Conservation (phyloP, 2,888 invertebrate genomes). For the Lycaena phlaeas region DNA sequence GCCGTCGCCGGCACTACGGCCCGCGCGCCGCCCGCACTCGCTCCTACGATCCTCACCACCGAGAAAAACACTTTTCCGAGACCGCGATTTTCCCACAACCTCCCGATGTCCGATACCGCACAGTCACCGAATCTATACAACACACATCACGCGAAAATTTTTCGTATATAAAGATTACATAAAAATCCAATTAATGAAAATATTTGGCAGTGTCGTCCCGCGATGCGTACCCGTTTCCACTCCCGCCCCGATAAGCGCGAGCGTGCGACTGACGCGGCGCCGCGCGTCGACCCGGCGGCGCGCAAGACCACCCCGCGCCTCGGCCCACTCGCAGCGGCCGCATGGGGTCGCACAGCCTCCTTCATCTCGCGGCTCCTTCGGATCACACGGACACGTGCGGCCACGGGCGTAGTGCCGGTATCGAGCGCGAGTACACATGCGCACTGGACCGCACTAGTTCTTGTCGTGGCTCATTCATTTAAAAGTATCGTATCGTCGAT, state of each 20-base stretch:
- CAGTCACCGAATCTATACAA: constrained; percentile 15
- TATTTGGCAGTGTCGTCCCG: constrained; percentile 23
- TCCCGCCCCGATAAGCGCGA: constrained; percentile 44
- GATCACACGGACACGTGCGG: constrained; percentile 31
- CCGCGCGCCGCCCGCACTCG: constrained; percentile 32
- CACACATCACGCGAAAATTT: constrained; percentile 5
- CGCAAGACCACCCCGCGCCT: constrained; percentile 33
- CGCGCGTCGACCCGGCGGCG: constrained; percentile 20
- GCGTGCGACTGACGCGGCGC: constrained; percentile 47
- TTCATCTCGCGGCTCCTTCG: constrained; percentile 33
- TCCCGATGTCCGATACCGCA: constrained; percentile 31
- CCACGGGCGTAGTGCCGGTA: constrained; percentile 57
- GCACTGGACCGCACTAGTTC: constrained; percentile 38
- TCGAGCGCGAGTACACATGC: constrained; percentile 66
- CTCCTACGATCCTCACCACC: constrained; percentile 43
- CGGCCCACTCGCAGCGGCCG: constrained; percentile 19
- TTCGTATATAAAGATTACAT: constrained; percentile 23
- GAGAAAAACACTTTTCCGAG: constrained; percentile 61
- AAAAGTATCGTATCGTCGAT: constrained; percentile 35
- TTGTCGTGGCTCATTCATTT: constrained; percentile 54
- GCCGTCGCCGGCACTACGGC: constrained; percentile 46
- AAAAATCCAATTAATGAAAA: constrained; percentile 29
- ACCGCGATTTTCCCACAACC: constrained; percentile 31
- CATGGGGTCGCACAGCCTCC: constrained; percentile 46
- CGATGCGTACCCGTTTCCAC: constrained; percentile 32